phyloP scores from a whole-genome alignment of 2,113 vertebrate species.

The Actenoides hombroni region DNA sequence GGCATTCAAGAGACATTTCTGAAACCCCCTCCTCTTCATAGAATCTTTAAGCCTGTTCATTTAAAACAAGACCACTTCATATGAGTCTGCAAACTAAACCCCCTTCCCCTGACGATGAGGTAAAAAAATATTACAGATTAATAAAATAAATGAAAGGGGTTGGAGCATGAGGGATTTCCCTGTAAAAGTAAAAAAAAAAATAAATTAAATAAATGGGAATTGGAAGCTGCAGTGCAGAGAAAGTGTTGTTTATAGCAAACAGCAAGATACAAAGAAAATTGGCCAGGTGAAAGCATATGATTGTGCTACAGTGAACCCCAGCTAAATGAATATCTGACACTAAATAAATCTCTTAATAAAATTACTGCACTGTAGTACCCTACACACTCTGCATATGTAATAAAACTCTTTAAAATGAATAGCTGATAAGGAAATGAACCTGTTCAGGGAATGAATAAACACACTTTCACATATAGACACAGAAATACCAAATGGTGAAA shows the following conservation, averaged over 20 bases:
- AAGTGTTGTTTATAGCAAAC: conserved; percentile 54
- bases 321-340: conserved; percentile 57
- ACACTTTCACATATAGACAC: conserved; percentile 33
- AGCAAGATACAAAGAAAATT: conserved; percentile 43
- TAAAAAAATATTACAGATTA: not conserved
- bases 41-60: not conserved
- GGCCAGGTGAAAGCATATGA: conserved; percentile 49
- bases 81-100: not conserved
- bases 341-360: conserved; percentile 71
- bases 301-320: conserved; percentile 21
- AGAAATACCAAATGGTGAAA: conserved; percentile 72
- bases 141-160: not conserved
- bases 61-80: not conserved
- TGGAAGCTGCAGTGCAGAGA: not conserved
- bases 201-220: not conserved
- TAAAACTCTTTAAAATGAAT: conserved; percentile 55
- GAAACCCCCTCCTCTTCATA: not conserved
- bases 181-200: not conserved
- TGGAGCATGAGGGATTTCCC: rapidly evolving
- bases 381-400: conserved; percentile 55
- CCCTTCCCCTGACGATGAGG: not conserved
- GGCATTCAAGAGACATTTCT: not conserved
- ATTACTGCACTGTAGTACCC: conserved; percentile 36
- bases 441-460: conserved; percentile 57
- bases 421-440: conserved; percentile 63